Conservation (phyloP, 2,797 vertebrate species). For the Pangasius mekongensis region DNA sequence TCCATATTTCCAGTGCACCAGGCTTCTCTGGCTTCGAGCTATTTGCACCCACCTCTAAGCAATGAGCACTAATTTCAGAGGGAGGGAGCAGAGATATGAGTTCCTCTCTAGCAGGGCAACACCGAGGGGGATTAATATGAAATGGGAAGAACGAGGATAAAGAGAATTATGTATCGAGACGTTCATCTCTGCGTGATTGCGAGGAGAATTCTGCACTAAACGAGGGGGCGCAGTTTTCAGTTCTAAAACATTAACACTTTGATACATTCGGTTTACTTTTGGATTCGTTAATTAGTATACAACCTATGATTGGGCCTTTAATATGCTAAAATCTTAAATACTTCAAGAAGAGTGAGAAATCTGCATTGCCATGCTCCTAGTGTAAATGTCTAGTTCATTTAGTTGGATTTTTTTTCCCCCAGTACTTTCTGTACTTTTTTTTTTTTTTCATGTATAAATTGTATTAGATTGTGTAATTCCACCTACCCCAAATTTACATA, state of each 20-base stretch:
- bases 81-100: constrained; percentile 60
- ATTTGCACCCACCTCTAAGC: constrained; percentile 59
- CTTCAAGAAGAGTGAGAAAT: background rate
- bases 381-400: background rate
- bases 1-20: constrained; percentile 39
- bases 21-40: constrained; percentile 52
- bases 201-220: constrained; percentile 23
- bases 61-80: constrained; percentile 62
- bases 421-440: constrained; percentile 1
- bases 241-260: background rate
- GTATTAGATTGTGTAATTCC: constrained; percentile 22
- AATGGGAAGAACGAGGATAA: constrained; percentile 67
- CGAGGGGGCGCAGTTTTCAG: background rate
- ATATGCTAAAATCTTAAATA: background rate
- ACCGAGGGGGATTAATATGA: constrained; percentile 68
- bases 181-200: constrained; percentile 63
- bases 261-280: background rate
- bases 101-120: constrained; percentile 64
- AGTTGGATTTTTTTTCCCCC: too few species aligned
- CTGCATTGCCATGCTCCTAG: background rate
- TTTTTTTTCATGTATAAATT: background rate
- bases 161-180: constrained; percentile 62
- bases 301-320: background rate
- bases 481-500: constrained; percentile 25
- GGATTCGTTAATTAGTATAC: background rate